A percentile compares a stretch with the other conserved stretches of the same genome.
phyloP scores from a whole-genome alignment of 2,113 vertebrate genomes.

The Pantherophis guttatus region DNA sequence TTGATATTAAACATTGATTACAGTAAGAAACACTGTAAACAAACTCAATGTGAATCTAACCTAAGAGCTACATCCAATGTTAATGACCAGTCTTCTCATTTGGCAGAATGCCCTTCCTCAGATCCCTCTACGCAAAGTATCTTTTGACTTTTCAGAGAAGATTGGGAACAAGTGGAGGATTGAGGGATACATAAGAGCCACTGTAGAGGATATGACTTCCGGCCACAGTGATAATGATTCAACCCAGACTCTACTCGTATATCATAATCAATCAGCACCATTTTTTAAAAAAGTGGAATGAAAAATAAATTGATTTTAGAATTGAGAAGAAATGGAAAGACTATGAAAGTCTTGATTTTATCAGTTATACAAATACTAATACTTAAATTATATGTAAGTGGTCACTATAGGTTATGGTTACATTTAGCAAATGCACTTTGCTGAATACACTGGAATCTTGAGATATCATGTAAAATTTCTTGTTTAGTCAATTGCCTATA shows the following conservation, averaged over 20 bases:
- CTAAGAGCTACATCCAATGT: neutral
- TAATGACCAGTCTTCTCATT: neutral
- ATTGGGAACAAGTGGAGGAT: neutral
- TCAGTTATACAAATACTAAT: constrained; percentile 19
- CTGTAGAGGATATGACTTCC: neutral
- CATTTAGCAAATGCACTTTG: neutral
- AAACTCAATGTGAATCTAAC: neutral
- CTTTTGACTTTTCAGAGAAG: neutral
- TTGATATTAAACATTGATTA: neutral
- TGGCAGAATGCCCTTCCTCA: neutral
- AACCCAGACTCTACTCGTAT: neutral
- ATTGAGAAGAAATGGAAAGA: constrained; percentile 46
- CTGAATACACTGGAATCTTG: neutral
- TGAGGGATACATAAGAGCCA: neutral
- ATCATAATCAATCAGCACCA: neutral
- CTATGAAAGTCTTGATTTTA: constrained; percentile 13
- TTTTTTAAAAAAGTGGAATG: neutral
- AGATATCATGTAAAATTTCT: neutral
- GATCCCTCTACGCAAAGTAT: neutral
- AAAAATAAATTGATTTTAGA: constrained; percentile 36
- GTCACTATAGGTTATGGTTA: neutral
- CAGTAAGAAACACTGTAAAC: neutral
- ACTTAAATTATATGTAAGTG: neutral
- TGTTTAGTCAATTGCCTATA: neutral
- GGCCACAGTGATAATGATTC: neutral